Conservation (phyloP, 1,140 invertebrate genomes). For the Capitella teleta region DNA sequence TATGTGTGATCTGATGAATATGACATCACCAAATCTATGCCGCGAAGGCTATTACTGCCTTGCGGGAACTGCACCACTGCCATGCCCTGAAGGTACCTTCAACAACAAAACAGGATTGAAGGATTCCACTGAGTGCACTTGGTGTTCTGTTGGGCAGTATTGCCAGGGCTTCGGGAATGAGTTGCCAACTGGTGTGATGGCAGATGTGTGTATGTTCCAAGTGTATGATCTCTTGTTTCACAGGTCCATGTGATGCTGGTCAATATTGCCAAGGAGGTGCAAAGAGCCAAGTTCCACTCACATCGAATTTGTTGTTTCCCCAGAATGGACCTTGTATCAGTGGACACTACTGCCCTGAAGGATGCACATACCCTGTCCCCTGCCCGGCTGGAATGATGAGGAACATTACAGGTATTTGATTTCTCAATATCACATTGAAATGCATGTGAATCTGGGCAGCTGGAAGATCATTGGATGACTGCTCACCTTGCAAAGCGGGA, state of each 20-base stretch:
- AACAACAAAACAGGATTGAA: conserved; percentile 30
- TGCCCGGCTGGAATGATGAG: conserved; percentile 33
- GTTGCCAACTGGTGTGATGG: conserved; percentile 24
- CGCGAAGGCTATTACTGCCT: conserved; percentile 30
- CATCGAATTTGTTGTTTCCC: conserved; percentile 18
- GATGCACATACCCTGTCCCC: conserved; percentile 19
- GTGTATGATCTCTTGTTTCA: neutral
- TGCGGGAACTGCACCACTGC: conserved; percentile 17
- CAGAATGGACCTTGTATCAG: conserved; percentile 26
- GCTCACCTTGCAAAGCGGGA: conserved; percentile 26
- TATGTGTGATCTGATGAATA: conserved; percentile 29
- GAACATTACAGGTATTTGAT: conserved; percentile 22
- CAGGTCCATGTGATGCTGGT: conserved; percentile 33
- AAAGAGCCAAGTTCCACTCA: conserved; percentile 19
- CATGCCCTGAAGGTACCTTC: conserved; percentile 31
- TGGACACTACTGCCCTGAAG: conserved; percentile 29
- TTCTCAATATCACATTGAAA: neutral
- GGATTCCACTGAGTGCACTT: conserved; percentile 18
- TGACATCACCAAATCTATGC: conserved; percentile 25
- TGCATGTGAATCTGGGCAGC: neutral
- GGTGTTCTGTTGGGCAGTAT: conserved; percentile 30
- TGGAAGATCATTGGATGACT: conserved; percentile 15
- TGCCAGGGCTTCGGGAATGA: conserved; percentile 33
- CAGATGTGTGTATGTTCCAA: neutral
- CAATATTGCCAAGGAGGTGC: conserved; percentile 34